Evolutionary conservation across 2,113 vertebrate genomes (phyloP).

Genomic region (Ceratotherium simum): DNA sequence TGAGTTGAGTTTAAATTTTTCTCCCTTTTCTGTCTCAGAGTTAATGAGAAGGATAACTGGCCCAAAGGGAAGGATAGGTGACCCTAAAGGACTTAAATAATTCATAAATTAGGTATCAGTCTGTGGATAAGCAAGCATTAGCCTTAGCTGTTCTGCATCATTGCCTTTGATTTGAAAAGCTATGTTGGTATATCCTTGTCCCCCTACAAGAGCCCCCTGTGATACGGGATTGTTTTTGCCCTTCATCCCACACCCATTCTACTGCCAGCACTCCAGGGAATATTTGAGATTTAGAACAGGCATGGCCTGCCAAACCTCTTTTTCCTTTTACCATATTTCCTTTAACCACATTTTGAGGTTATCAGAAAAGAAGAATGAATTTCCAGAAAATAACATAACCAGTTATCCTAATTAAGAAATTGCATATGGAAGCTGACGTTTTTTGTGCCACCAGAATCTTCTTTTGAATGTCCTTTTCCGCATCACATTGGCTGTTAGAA

Average conservation of each 20-base stretch:
- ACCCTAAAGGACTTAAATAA: not conserved
- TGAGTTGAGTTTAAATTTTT: not conserved
- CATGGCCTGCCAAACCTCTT: not conserved
- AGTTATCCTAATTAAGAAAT: not conserved
- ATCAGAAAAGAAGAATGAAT: not conserved
- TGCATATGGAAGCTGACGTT: not conserved
- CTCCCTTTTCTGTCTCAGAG: not conserved
- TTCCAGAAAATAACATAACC: not conserved
- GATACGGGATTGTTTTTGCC: not conserved
- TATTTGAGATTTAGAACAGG: not conserved
- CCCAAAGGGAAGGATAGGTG: not conserved
- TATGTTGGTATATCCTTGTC: not conserved
- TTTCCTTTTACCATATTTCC: not conserved
- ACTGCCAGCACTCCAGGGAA: not conserved
- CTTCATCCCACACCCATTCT: not conserved
- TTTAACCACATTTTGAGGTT: constrained; percentile 23
- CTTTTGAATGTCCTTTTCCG: not conserved
- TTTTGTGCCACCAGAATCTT: not conserved
- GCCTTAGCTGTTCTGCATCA: not conserved
- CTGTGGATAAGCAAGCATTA: not conserved
- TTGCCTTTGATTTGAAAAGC: not conserved
- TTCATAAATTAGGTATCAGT: not conserved
- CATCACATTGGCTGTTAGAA: not conserved
- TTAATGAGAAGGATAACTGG: not conserved
- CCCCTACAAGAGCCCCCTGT: not conserved